These are phyloP conservation scores for Eupithecia tripunctaria DNA, from an alignment of 2,888 invertebrate genomes.

Conservation along the genomic window DNA sequence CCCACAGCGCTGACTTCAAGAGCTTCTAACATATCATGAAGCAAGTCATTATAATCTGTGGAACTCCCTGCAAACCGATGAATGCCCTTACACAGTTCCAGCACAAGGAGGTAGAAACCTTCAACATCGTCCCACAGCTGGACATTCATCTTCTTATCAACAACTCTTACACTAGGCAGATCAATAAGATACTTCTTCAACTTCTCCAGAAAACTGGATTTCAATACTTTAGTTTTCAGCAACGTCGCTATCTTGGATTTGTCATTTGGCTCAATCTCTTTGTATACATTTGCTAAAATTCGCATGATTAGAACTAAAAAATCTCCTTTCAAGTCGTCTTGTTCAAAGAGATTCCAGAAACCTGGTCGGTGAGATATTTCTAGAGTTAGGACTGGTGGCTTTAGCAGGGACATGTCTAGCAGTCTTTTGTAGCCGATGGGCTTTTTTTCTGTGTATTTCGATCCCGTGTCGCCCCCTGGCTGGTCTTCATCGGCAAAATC, in stretches of 20 bases:
- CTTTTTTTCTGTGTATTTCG: conserved; percentile 66
- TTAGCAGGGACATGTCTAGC: conserved; percentile 68
- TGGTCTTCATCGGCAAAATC: conserved; percentile 65
- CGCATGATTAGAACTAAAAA: conserved; percentile 76
- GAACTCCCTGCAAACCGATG: conserved; percentile 58
- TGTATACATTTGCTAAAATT: conserved; percentile 71
- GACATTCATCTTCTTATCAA: conserved; percentile 71
- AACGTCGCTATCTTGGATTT: conserved; percentile 65
- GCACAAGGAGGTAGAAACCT: conserved; percentile 63
- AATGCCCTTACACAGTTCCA: conserved; percentile 67
- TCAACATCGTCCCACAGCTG: conserved; percentile 77
- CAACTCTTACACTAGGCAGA: conserved; percentile 65
- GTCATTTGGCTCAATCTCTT: conserved; percentile 61
- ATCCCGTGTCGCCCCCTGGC: conserved; percentile 46
- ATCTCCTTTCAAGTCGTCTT: conserved; percentile 72
- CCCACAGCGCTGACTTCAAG: conserved; percentile 65
- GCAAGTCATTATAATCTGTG: conserved; percentile 56
- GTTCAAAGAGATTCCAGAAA: conserved; percentile 75
- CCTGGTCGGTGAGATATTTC: conserved; percentile 74
- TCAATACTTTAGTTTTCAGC: conserved; percentile 63
- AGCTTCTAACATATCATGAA: conserved; percentile 61
- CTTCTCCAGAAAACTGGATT: conserved; percentile 65
- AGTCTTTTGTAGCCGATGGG: conserved; percentile 78
- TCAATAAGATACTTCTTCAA: conserved; percentile 62
- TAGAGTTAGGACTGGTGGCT: conserved; percentile 69